These are phyloP conservation scores for Centropus bengalensis DNA, from an alignment of 2,113 vertebrate species.

Conservation along the genomic window DNA sequence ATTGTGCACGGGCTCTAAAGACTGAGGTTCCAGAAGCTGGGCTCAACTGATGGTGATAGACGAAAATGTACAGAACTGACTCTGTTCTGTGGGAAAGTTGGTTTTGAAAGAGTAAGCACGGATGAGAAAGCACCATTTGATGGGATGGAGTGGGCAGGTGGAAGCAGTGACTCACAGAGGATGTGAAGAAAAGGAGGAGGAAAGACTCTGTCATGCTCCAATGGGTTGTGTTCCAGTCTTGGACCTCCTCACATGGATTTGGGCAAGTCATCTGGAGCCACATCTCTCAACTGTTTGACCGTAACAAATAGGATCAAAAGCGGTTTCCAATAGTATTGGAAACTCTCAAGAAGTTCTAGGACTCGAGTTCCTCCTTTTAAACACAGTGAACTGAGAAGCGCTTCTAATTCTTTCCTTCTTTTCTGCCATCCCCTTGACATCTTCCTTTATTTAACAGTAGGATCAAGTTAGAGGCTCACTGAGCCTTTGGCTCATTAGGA, in stretches of 20 bases:
- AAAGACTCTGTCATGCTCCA: background rate
- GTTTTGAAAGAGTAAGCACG: background rate
- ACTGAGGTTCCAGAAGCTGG: background rate
- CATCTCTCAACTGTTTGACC: background rate
- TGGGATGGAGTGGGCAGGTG: background rate
- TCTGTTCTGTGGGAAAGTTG: background rate
- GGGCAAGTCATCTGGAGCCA: background rate
- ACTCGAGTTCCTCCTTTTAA: background rate
- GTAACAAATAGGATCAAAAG: background rate
- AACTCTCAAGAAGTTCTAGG: background rate
- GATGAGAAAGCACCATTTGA: background rate
- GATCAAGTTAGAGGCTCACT: background rate
- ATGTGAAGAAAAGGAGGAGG: background rate
- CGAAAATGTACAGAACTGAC: background rate
- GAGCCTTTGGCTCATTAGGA: background rate
- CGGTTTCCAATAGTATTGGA: fast-evolving
- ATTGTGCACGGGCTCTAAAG: fast-evolving
- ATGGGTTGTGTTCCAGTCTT: background rate
- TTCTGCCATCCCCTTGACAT: background rate
- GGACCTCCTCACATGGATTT: background rate
- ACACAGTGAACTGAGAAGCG: fast-evolving
- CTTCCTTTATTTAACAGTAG: background rate
- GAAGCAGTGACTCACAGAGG: background rate
- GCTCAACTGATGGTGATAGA: background rate
- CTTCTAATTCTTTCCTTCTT: background rate